phyloP scores from a whole-genome alignment of 2,113 vertebrate species.

The Paratilapia polleni region DNA sequence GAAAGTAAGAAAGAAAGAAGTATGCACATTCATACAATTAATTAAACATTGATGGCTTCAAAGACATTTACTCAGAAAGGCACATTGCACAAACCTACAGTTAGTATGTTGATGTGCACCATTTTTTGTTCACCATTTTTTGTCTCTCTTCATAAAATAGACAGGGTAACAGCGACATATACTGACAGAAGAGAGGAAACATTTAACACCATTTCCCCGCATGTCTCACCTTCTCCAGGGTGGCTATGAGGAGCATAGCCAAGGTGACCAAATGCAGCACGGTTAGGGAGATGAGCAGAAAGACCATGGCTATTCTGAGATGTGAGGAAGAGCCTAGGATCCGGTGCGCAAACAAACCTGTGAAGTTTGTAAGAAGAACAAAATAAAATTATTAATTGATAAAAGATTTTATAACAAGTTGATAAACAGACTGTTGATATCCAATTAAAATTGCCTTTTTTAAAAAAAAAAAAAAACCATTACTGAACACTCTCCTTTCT shows the following conservation, averaged over 20 bases:
- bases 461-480: no score
- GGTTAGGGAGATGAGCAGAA: slow-evolving; percentile 82
- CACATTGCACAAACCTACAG: background rate
- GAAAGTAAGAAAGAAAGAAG: background rate
- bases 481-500: background rate
- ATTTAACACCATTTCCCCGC: background rate
- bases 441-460: background rate
- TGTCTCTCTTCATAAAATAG: background rate
- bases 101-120: background rate
- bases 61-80: background rate
- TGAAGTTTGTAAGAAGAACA: background rate
- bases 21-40: background rate
- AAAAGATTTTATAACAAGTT: background rate
- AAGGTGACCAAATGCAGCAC: slow-evolving; percentile 85
- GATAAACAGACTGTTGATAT: background rate
- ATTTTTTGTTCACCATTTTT: background rate
- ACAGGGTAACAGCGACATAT: background rate
- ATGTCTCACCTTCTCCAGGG: slow-evolving; percentile 86
- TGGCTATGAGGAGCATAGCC: slow-evolving; percentile 87
- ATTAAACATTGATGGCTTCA: background rate
- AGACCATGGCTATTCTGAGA: slow-evolving; percentile 76
- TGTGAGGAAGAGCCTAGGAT: background rate
- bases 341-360: slow-evolving; percentile 13
- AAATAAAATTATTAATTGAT: background rate
- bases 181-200: background rate